Evolutionary conservation across 2,888 invertebrate genomes (phyloP).

Genomic region (Onchidella celtica): DNA sequence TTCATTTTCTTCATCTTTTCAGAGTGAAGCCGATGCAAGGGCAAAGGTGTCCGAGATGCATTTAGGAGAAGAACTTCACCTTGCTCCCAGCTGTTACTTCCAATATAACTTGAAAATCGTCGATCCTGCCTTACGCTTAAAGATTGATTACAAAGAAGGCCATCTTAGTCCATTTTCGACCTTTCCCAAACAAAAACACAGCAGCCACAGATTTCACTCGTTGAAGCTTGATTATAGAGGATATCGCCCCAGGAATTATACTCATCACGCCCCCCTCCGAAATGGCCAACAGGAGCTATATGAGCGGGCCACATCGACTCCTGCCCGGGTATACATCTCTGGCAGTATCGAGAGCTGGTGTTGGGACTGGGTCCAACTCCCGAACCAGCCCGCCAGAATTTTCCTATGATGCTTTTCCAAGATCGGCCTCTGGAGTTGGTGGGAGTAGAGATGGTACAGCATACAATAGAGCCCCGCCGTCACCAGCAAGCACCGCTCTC

Average conservation of each 20-base stretch:
- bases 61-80: slow-evolving; percentile 34
- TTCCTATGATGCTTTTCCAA: slow-evolving; percentile 39
- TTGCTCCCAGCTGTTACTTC: neutral
- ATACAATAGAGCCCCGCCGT: slow-evolving; percentile 32
- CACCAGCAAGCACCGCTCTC: slow-evolving; percentile 44
- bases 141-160: too few relatives aligned
- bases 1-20: slow-evolving; percentile 4
- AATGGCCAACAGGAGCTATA: slow-evolving; percentile 45
- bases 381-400: slow-evolving; percentile 37
- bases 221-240: neutral
- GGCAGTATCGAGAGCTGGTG: slow-evolving; percentile 19
- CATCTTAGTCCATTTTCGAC: neutral
- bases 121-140: too few relatives aligned
- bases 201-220: too few relatives aligned
- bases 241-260: too few relatives aligned
- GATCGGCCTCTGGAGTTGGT: slow-evolving; percentile 23
- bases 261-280: neutral
- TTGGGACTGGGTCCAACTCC: slow-evolving; percentile 34
- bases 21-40: slow-evolving; percentile 27
- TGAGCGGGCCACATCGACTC: slow-evolving; percentile 38
- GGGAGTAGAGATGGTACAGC: slow-evolving; percentile 21
- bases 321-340: slow-evolving; percentile 41
- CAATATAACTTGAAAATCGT: too few relatives aligned
- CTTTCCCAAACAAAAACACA: neutral
- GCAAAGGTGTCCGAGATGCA: slow-evolving; percentile 29